Evolutionary conservation across 2,888 invertebrate species (phyloP).

Genomic region (Choreutis nemorana): DNA sequence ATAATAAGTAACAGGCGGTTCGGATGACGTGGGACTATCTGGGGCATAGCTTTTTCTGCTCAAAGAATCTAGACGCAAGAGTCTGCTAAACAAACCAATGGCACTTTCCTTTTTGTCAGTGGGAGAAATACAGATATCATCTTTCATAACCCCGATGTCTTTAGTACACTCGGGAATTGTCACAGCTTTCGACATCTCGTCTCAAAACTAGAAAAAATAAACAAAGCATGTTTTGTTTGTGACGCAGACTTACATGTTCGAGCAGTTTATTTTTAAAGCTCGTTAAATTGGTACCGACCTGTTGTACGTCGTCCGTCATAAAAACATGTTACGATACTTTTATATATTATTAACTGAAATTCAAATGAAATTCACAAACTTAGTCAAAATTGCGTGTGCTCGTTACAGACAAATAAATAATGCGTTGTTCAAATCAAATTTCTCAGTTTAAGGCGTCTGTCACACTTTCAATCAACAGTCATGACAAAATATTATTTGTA

Average conservation of each 20-base stretch:
- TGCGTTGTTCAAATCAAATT: slow-evolving; percentile 27
- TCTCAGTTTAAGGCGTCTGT: too few species aligned
- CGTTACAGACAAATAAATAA: slow-evolving; percentile 33
- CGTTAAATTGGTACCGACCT: slow-evolving; percentile 6
- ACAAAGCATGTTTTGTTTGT: slow-evolving; percentile 56
- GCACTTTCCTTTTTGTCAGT: slow-evolving; percentile 46
- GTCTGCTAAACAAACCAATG: slow-evolving; percentile 42
- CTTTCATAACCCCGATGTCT: slow-evolving; percentile 42
- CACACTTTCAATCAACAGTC: too few species aligned
- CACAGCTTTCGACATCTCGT: slow-evolving; percentile 53
- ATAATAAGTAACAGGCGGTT: slow-evolving; percentile 43
- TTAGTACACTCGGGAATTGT: slow-evolving; percentile 47
- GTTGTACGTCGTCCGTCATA: slow-evolving; percentile 40
- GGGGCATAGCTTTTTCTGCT: slow-evolving; percentile 28
- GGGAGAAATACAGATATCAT: slow-evolving; percentile 43
- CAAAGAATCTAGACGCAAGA: slow-evolving; percentile 42
- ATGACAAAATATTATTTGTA: too few species aligned
- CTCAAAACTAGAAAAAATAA: slow-evolving; percentile 40
- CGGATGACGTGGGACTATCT: slow-evolving; percentile 31
- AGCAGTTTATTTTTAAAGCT: slow-evolving; percentile 44
- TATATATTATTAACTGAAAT: background rate
- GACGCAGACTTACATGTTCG: slow-evolving; percentile 35
- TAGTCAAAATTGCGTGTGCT: slow-evolving; percentile 22
- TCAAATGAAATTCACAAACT: slow-evolving; percentile 9
- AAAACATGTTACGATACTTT: slow-evolving; percentile 28